Conservation (phyloP, 64 coral and sea anemone species). For the Astreopora myriophthalma region DNA sequence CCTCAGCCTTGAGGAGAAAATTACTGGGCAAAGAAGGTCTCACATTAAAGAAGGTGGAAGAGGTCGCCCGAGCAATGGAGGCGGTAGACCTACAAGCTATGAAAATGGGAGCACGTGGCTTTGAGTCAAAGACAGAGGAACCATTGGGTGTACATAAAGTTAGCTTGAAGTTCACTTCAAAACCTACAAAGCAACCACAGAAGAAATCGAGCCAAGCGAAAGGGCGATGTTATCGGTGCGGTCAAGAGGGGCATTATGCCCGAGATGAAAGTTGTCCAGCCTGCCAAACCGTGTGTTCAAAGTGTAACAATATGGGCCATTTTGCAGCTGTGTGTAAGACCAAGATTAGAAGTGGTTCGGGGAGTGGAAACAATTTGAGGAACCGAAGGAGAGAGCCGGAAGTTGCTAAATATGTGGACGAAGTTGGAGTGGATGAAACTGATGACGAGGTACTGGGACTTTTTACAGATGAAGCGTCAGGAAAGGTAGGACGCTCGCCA, state of each 20-base stretch:
- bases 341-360: not conserved
- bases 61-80: slow-evolving; percentile 41
- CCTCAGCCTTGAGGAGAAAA: slow-evolving; percentile 30
- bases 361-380: not conserved
- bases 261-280: slow-evolving; percentile 44
- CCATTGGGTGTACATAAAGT: slow-evolving; percentile 32
- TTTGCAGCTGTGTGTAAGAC: slow-evolving; percentile 63
- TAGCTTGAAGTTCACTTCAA: not conserved
- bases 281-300: slow-evolving; percentile 8
- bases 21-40: slow-evolving; percentile 37
- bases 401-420: slow-evolving; percentile 8
- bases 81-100: not conserved
- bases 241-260: slow-evolving; percentile 55
- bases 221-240: slow-evolving; percentile 41
- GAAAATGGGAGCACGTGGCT: too few relatives aligned
- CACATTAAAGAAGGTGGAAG: slow-evolving; percentile 39
- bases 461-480: not conserved
- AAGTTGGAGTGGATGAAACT: not conserved
- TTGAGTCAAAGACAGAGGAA: slow-evolving; percentile 16
- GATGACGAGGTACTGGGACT: not conserved
- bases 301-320: slow-evolving; percentile 59
- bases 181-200: not conserved
- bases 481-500: not conserved
- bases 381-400: not conserved
- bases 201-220: not conserved